Evolutionary conservation across 2,888 invertebrate genomes (phyloP).

Genomic region (Elegia similella): DNA sequence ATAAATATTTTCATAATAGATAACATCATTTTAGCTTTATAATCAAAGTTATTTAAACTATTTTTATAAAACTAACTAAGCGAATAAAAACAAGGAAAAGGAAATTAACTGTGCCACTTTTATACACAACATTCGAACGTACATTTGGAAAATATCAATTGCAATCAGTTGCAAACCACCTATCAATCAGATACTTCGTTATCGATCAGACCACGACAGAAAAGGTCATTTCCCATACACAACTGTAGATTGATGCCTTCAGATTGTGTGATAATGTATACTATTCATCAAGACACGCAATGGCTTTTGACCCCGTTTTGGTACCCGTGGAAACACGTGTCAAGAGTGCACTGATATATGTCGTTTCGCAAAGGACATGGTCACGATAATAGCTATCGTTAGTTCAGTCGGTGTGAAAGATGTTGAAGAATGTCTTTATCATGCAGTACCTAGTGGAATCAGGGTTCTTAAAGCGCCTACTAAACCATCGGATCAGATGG

Average conservation of each 20-base stretch:
- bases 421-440: background rate
- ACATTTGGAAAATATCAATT: background rate
- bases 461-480: too few species aligned
- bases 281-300: slow-evolving; percentile 40
- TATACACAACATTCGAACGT: too few species aligned
- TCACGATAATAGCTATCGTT: slow-evolving; percentile 9
- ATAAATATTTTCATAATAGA: too few species aligned
- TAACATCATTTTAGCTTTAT: too few species aligned
- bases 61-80: too few species aligned
- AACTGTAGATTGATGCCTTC: slow-evolving; percentile 48
- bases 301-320: slow-evolving; percentile 27
- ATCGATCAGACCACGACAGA: slow-evolving; percentile 43
- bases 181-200: slow-evolving; percentile 31
- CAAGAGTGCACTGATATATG: slow-evolving; percentile 12
- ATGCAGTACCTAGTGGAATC: too few species aligned
- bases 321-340: slow-evolving; percentile 6
- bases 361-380: slow-evolving; percentile 11
- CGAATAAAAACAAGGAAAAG: too few species aligned
- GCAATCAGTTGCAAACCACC: slow-evolving; percentile 25
- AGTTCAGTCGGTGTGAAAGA: slow-evolving; percentile 7
- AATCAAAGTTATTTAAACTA: too few species aligned
- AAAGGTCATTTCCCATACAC: slow-evolving; percentile 43
- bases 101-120: too few species aligned
- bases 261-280: slow-evolving; percentile 42
- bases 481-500: too few species aligned